Base-by-base conservation (phyloP, 1,140 invertebrate genomes). In the Drosophila bocki region DNA sequence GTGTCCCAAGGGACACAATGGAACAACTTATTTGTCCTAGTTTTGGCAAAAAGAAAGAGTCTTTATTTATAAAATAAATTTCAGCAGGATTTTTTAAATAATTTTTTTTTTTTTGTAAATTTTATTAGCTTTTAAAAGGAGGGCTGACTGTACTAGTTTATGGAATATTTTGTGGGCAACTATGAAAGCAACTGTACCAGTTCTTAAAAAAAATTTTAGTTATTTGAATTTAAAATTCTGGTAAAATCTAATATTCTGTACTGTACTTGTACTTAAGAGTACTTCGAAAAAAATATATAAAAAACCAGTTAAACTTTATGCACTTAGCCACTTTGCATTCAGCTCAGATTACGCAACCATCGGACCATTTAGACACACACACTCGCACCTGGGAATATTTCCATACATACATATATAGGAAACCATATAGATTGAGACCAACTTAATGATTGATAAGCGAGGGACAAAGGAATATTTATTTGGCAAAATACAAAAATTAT, bases 301-400 rank as follows among this genome's bases (percentile, higher is more conserved):
- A 22, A 76, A 77, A 77, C 75, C 56, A 37, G 75, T 78, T 78
- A 57, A 6, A 77, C 26, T 32, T 39, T n/a, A 77, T 78, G 74
- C 74, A 77, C 35, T 76, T 76, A 32, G 54, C 48, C 54, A 54
- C 56, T 77, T 77, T 77, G 74, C 74, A 77, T 77, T 76, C 75
- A 69, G 56, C 63, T 77, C 42, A 42, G 35, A 33, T 78, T 78
- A 61, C 75, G 74, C 62, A 78, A 78, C 48, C 51, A 76, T 78
- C 74, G 29, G 17, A 60, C 75, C 74, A 77, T 77, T 77, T 47
- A 45, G 22, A 48, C 17, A 48, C 33, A 19, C 33, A 74, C 35
- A 50, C 11, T 37, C 3, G 13, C 15, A 41, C 11, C 19, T 33
- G 44, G 33, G 4, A 48, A 19, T 47, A 54, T 22, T 35, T 29